These are phyloP conservation scores for Lepus americanus DNA, from an alignment of 2,113 vertebrate genomes.

Conservation along the genomic window DNA sequence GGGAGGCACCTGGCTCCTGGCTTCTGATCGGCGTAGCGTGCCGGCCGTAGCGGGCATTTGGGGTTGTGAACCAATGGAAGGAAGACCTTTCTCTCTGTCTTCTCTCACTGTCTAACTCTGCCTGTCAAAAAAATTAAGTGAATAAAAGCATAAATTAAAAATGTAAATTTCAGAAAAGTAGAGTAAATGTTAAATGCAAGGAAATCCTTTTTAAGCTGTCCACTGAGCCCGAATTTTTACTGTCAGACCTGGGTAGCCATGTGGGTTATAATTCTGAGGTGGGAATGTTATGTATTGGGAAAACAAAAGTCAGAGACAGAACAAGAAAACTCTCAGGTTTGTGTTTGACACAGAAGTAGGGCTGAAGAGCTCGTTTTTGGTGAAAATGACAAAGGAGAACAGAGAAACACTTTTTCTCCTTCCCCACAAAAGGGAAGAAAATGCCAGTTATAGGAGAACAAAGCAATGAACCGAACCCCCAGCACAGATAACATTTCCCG, in stretches of 20 bases:
- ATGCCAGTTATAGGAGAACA: slow-evolving; percentile 30
- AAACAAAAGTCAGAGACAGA: slow-evolving; percentile 33
- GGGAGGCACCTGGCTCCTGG: too few species aligned
- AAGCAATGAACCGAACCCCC: neutral
- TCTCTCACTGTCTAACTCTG: too few species aligned
- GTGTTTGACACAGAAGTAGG: slow-evolving; percentile 26
- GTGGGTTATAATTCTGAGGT: neutral
- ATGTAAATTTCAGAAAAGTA: neutral
- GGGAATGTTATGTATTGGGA: neutral
- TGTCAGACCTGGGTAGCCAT: neutral
- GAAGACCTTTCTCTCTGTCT: too few species aligned
- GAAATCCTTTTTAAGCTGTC: neutral
- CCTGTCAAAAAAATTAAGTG: too few species aligned
- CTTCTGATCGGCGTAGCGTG: too few species aligned
- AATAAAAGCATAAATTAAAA: neutral
- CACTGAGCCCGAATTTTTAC: neutral
- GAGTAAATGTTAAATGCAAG: neutral
- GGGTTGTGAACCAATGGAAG: too few species aligned
- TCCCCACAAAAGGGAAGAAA: slow-evolving; percentile 47
- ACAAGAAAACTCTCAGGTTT: neutral
- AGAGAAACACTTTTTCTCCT: slow-evolving; percentile 20
- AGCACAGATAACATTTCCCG: slow-evolving; percentile 11
- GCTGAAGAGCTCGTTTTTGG: neutral
- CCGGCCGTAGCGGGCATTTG: too few species aligned
- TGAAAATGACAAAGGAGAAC: slow-evolving; percentile 26